Base-by-base conservation (phyloP, 2,797 vertebrate species). In the Hemibagrus guttatus region DNA sequence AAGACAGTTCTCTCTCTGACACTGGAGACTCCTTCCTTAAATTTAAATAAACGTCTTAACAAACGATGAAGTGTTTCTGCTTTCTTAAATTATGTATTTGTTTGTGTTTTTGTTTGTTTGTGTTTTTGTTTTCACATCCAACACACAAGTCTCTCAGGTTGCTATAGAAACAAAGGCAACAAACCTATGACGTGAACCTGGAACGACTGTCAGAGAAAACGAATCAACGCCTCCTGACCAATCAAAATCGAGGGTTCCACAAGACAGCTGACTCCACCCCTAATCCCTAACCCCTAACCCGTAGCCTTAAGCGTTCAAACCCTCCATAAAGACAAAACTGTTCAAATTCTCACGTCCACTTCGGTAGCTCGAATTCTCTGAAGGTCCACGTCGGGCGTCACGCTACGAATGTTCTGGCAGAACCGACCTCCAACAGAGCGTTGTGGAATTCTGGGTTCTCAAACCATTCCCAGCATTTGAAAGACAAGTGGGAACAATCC, bases 361-460 rank as follows among this genome's bases (percentile, higher is more conserved):
- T 21, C 52, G 76, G 31, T 52, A 54, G 46, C 46, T 42, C 0
- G 31, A 23, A 52, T 66, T 66, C 46, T 52, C n/a, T 66, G 9
- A 85, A 85, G 72, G 46, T 76, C 54, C 28, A 3, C 12, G 0
- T 4, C 21, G 56, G 69, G 21, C 31, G 17, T 21, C 71, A 52
- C 58, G 26, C 58, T 59, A 66, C n/a, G 59, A 59, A 79, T 6
- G 79, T 72, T 87, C 75, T 74, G 49, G 84, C 86, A 39, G 83
- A 84, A 4, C 71, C 74, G 94, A 95, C 94, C 94, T 94, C 95
- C 93, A 79, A 89, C 91, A 80, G 84, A 89, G 94, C 81, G 68
- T 90, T 78, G 88, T 78, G 86, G 92, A 88, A 90, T 91, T 83
- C 69, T 91, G 92, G 93, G 92, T 92, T 93, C 93, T 88, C 79